A percentile compares a stretch with the other conserved stretches of the same genome.
Evolutionary conservation across 2,888 invertebrate species (phyloP).

Genomic region (Fragum sueziense): DNA sequence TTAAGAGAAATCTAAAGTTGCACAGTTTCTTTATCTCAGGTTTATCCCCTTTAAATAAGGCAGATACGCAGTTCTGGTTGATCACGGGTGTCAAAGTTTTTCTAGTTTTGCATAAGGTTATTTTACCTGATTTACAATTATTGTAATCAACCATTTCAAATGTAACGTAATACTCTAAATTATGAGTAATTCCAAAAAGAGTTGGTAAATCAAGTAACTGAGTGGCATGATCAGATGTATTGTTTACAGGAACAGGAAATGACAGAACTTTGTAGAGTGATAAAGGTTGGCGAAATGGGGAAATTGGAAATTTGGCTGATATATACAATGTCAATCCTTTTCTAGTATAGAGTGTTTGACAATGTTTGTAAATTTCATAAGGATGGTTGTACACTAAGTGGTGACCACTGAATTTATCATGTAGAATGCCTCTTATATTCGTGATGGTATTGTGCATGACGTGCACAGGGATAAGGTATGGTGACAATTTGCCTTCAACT

Average conservation of each 20-base stretch:
- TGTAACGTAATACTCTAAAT: conserved; percentile 11
- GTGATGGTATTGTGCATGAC: conserved; percentile 19
- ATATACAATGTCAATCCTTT: conserved; percentile 35
- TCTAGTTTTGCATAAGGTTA: neutral
- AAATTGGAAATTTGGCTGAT: conserved; percentile 37
- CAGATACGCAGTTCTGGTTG: conserved; percentile 2
- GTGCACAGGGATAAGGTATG: conserved; percentile 20
- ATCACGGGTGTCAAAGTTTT: conserved; percentile 10
- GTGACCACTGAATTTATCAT: conserved; percentile 35
- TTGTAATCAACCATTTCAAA: neutral
- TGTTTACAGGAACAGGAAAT: conserved; percentile 36
- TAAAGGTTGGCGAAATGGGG: conserved; percentile 25
- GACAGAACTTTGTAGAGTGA: conserved; percentile 17
- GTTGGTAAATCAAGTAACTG: conserved; percentile 32
- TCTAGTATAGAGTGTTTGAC: conserved; percentile 22
- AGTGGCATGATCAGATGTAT: conserved; percentile 33
- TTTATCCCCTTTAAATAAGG: conserved; percentile 30
- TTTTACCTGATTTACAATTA: neutral
- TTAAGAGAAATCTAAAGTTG: conserved; percentile 27
- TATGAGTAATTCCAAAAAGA: conserved; percentile 2
- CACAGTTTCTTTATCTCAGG: conserved; percentile 3
- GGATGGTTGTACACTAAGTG: conserved; percentile 15
- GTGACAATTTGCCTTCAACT: conserved; percentile 45
- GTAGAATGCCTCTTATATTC: conserved; percentile 24
- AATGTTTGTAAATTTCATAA: conserved; percentile 21